These are phyloP conservation scores for Sebastes taczanowskii DNA, from an alignment of 2,797 vertebrate genomes.

Conservation along the genomic window DNA sequence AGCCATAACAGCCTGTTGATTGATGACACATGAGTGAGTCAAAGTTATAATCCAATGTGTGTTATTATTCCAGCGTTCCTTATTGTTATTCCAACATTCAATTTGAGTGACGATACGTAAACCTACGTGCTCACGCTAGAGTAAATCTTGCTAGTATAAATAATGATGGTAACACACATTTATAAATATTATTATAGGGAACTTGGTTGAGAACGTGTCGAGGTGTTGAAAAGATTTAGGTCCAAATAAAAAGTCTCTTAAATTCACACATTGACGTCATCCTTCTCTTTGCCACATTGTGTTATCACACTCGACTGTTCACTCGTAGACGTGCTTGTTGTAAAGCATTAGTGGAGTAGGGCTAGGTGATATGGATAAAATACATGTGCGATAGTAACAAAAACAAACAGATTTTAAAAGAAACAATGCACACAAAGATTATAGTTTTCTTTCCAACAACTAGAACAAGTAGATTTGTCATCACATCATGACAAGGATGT, in stretches of 20 bases:
- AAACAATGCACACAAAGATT: background rate
- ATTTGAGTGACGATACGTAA: conserved; percentile 6
- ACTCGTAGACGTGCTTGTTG: background rate
- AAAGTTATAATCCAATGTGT: background rate
- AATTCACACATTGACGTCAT: background rate
- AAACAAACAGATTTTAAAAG: background rate
- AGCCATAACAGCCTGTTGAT: conserved; percentile 11
- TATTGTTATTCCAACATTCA: conserved; percentile 18
- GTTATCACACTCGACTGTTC: too few relatives aligned
- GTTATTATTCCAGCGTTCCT: conserved; percentile 16
- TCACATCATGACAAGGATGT: background rate
- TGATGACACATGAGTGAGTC: conserved; percentile 15
- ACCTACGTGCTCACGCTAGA: background rate
- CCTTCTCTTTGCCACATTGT: background rate
- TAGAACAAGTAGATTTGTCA: background rate
- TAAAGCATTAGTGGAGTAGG: background rate
- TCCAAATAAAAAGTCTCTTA: background rate
- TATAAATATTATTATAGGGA: background rate
- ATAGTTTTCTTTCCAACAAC: background rate
- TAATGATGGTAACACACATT: background rate
- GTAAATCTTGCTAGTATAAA: conserved; percentile 8
- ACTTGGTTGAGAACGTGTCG: background rate
- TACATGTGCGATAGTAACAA: background rate
- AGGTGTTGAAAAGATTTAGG: conserved; percentile 1
- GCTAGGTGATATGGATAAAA: too few relatives aligned